These are phyloP conservation scores for Ailuropoda melanoleuca DNA, from an alignment of 2,113 vertebrate genomes.

Conservation along the genomic window DNA sequence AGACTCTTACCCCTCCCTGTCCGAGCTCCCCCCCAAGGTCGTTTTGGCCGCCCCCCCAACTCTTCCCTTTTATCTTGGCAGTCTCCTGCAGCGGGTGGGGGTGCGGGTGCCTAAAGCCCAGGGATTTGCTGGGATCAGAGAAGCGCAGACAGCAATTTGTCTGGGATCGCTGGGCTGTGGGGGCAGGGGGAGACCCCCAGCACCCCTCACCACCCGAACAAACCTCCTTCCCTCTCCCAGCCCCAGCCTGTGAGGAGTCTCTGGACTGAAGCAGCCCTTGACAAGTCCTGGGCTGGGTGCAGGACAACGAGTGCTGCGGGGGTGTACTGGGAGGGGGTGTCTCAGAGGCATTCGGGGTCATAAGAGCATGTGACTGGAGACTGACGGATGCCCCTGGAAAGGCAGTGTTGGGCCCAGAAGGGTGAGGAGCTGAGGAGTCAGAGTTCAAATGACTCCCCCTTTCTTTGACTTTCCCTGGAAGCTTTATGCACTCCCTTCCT, in stretches of 20 bases:
- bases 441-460: neutral
- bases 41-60: constrained; percentile 29
- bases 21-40: constrained; percentile 47
- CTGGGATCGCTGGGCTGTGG: neutral
- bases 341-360: neutral
- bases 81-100: neutral
- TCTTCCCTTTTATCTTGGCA: constrained; percentile 78
- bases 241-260: neutral
- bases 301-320: neutral
- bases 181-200: neutral
- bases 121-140: constrained; percentile 66
- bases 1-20: constrained; percentile 45
- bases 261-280: neutral
- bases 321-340: neutral
- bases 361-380: neutral
- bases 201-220: neutral
- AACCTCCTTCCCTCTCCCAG: neutral
- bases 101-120: neutral
- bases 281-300: neutral
- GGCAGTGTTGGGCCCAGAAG: neutral
- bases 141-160: constrained; percentile 34
- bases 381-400: neutral
- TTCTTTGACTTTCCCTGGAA: neutral
- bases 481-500: neutral
- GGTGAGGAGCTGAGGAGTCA: neutral